Evolutionary conservation across 2,888 invertebrate genomes (phyloP).

Genomic region (Amiota communis): DNA sequence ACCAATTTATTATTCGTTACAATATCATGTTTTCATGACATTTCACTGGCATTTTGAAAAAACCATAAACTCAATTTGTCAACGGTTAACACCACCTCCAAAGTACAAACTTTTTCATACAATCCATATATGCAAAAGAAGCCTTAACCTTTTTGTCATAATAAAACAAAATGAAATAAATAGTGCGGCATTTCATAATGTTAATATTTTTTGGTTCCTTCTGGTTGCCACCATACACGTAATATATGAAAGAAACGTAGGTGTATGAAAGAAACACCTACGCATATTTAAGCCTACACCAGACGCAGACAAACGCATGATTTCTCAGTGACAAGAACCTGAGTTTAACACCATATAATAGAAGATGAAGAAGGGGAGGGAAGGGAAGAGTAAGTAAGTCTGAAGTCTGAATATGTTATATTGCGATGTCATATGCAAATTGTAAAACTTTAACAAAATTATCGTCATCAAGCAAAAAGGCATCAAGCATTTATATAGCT

Average conservation of each 20-base stretch:
- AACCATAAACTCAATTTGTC: slow-evolving; percentile 3
- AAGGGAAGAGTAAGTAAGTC: neutral
- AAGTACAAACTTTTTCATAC: too few relatives aligned
- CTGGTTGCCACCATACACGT: neutral
- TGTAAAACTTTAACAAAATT: slow-evolving; percentile 48
- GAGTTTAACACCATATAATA: neutral
- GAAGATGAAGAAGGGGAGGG: neutral
- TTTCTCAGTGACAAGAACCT: neutral
- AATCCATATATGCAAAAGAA: neutral
- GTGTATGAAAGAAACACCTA: slow-evolving; percentile 3
- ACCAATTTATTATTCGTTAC: too few relatives aligned
- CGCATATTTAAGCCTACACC: neutral
- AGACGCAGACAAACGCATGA: neutral
- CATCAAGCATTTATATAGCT: slow-evolving; percentile 28
- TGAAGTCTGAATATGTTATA: neutral
- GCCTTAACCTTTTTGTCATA: slow-evolving; percentile 26
- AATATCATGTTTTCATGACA: neutral
- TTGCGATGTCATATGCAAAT: slow-evolving; percentile 27
- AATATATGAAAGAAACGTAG: too few relatives aligned
- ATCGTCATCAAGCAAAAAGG: slow-evolving; percentile 44
- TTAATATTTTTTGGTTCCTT: neutral
- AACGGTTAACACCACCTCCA: neutral
- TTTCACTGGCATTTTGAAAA: neutral
- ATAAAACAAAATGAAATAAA: slow-evolving; percentile 26
- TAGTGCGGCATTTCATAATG: slow-evolving; percentile 25